Base-by-base conservation (phyloP, 2,888 invertebrate genomes). In the Atethmia centrago region DNA sequence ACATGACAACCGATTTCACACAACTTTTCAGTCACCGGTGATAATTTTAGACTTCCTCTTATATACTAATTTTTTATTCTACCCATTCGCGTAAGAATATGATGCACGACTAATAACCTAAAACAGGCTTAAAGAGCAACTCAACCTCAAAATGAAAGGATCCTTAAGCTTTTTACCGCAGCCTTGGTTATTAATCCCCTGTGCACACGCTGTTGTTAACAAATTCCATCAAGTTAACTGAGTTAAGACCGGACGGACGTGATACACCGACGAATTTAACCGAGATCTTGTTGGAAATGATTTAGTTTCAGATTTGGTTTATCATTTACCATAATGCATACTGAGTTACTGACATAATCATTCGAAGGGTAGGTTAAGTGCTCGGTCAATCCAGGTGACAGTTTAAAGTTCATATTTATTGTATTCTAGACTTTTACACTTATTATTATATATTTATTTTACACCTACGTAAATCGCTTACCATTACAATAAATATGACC, bases 141-240 rank as follows among this genome's bases (percentile, higher is more conserved):
- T 55, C 70, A 83, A 81, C 80, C 80, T 74, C 68, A 71, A 68
- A 83, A 83, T 68, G 68, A 62, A 47, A 64, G 79, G 68, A 74
- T 74, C 56, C 55, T 25, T 85, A 87, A 86, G 80, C 85, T 80
- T 63, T 86, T 87, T 85, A 85, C 66, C 51, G 70, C 45, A 74
- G 74, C 65, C 74, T 74, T 61, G 73, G 53, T 79, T 79, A 87
- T 70, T 83, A 80, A 86, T 82, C 82, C 78, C 2, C 21, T 68
- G 77, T 19, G 76, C 74, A 84, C 51, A 87, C 87, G 14, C 21
- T 69, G 71, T 75, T 83, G 79, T 78, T 71, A 66, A 25, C 66
- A 77, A 85, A 87, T 79, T 82, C 78, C 45, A 77, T 82, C 78
- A 85, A 85, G 86, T 86, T 87, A 86, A 87, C 76, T 31, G 70